Evolutionary conservation across 2,113 vertebrate genomes (phyloP).

Genomic region (Carassius carassius): DNA sequence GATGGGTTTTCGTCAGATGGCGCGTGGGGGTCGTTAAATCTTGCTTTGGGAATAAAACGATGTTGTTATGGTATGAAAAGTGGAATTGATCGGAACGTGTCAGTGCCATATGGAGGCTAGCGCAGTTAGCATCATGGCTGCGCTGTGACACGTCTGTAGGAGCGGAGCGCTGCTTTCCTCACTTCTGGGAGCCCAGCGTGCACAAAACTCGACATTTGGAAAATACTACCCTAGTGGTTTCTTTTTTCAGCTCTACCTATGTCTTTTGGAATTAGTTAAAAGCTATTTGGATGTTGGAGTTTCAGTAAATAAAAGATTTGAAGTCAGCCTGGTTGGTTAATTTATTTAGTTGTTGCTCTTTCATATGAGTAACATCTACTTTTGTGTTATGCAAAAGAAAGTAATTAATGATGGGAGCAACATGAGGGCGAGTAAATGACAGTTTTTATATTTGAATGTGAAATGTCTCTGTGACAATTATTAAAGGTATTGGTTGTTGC

Average conservation of each 20-base stretch:
- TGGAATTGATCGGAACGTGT: neutral
- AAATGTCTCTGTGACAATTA: neutral
- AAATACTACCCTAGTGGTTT: neutral
- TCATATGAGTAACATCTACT: neutral
- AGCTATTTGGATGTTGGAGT: neutral
- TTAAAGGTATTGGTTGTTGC: neutral
- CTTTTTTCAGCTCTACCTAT: neutral
- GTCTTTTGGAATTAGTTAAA: neutral
- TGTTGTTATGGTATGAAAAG: neutral
- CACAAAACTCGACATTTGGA: neutral
- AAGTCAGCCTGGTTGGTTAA: neutral
- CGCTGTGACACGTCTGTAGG: conserved; percentile 47
- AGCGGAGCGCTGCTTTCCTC: neutral
- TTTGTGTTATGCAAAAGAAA: neutral
- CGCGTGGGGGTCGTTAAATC: neutral
- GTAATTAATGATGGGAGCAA: neutral
- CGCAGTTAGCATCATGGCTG: conserved; percentile 35
- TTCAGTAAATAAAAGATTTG: neutral
- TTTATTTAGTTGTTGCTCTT: neutral
- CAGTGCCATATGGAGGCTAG: conserved; percentile 35
- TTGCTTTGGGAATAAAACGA: neutral
- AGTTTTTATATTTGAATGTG: neutral
- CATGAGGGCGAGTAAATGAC: neutral
- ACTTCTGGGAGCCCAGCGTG: neutral
- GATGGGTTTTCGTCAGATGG: neutral